Conservation (phyloP, 2,888 invertebrate genomes). For the Cosmia pyralina region DNA sequence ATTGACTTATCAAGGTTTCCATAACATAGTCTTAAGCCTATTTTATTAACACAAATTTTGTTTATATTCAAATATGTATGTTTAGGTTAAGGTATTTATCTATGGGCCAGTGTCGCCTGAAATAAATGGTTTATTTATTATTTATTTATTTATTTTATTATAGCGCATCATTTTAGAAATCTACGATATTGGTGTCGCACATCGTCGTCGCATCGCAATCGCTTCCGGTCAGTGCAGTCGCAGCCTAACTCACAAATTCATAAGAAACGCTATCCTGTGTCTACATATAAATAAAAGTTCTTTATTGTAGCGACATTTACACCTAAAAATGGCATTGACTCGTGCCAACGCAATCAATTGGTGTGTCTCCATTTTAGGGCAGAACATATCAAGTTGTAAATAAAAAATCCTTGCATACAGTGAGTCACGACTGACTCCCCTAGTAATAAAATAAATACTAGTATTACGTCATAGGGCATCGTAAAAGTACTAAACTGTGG, state of each 20-base stretch:
- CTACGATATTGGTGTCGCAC: neutral
- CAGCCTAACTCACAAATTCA: neutral
- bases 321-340: conserved; percentile 31
- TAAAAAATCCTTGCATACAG: conserved; percentile 25
- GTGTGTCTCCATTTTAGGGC: conserved; percentile 23
- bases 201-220: neutral
- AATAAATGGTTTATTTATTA: too few species aligned
- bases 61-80: too few species aligned
- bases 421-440: conserved; percentile 46
- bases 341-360: conserved; percentile 38
- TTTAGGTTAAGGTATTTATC: too few species aligned
- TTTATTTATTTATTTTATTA: too few species aligned
- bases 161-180: neutral
- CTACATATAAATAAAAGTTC: neutral
- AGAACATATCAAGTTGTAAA: conserved; percentile 21
- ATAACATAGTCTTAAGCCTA: too few species aligned
- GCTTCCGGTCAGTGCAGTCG: neutral
- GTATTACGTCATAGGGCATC: conserved; percentile 56
- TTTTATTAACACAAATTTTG: too few species aligned
- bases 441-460: too few species aligned
- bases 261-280: neutral
- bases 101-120: too few species aligned
- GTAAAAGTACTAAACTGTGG: conserved; percentile 54
- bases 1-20: too few species aligned
- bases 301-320: conserved; percentile 22